Percentiles rank a stretch among this genome's conserved stretches.
Conservation (phyloP, 2,888 invertebrate species). For the Mantis religiosa region DNA sequence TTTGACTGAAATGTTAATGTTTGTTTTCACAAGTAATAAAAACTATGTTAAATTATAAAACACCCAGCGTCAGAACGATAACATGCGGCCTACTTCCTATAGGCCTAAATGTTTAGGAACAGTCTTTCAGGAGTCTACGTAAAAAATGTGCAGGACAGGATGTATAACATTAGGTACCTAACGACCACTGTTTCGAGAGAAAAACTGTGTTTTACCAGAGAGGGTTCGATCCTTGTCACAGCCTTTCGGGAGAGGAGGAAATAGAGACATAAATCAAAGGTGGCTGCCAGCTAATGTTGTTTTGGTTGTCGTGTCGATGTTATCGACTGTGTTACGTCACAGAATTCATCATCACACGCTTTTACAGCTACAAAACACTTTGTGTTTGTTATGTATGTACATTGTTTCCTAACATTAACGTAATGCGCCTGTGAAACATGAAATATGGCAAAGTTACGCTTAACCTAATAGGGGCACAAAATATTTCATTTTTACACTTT, state of each 20-base stretch:
- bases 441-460: too few species aligned
- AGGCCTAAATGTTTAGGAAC: neutral
- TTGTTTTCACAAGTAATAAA: neutral
- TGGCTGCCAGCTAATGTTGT: neutral
- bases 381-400: too few species aligned
- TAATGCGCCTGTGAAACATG: too few species aligned
- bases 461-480: too few species aligned
- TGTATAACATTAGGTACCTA: neutral
- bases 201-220: too few species aligned
- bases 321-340: neutral
- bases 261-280: neutral
- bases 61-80: neutral
- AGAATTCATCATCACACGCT: neutral
- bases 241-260: too few species aligned
- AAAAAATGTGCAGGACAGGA: neutral
- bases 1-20: neutral
- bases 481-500: too few species aligned
- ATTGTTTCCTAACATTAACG: too few species aligned
- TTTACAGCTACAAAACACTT: neutral
- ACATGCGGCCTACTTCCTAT: neutral
- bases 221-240: neutral
- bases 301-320: neutral
- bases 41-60: neutral
- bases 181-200: neutral
- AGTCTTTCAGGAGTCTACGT: neutral